A percentile compares a stretch with the other conserved stretches of the same genome.
Evolutionary conservation across 2,797 vertebrate species (phyloP).

Genomic region (Cuculus canorus): DNA sequence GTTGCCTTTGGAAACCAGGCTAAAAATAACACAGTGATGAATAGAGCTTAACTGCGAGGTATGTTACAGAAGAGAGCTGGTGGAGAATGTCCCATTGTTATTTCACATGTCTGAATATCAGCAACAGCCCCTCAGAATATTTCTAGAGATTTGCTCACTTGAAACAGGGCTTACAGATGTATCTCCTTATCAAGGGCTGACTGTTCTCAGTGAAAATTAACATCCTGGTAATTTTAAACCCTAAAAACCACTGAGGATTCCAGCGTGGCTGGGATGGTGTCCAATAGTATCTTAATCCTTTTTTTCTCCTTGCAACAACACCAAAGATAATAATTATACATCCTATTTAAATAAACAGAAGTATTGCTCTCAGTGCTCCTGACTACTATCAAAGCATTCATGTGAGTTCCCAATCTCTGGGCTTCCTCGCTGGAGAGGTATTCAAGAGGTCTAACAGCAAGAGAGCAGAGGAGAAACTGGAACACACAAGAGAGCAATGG

Average conservation of each 20-base stretch:
- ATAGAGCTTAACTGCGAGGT: background rate
- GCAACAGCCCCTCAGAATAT: background rate
- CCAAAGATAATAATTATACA: constrained; percentile 24
- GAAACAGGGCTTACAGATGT: background rate
- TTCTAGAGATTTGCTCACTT: background rate
- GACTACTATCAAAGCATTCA: background rate
- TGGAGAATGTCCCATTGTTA: background rate
- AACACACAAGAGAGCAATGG: background rate
- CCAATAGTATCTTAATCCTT: background rate
- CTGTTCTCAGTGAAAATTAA: background rate
- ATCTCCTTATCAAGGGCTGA: background rate
- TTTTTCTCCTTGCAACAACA: background rate
- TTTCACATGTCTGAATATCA: background rate
- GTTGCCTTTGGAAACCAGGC: constrained; percentile 34
- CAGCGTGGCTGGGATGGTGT: background rate
- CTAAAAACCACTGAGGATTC: background rate
- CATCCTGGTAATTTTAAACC: constrained; percentile 34
- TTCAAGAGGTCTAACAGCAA: background rate
- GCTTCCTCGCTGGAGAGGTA: background rate
- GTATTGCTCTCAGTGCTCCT: background rate
- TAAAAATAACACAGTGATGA: constrained; percentile 23
- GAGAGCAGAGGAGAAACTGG: background rate
- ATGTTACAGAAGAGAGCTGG: background rate
- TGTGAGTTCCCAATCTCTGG: background rate
- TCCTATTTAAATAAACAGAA: constrained; percentile 31